Conservation (phyloP, 1,140 invertebrate genomes). For the Psix sp. region DNA sequence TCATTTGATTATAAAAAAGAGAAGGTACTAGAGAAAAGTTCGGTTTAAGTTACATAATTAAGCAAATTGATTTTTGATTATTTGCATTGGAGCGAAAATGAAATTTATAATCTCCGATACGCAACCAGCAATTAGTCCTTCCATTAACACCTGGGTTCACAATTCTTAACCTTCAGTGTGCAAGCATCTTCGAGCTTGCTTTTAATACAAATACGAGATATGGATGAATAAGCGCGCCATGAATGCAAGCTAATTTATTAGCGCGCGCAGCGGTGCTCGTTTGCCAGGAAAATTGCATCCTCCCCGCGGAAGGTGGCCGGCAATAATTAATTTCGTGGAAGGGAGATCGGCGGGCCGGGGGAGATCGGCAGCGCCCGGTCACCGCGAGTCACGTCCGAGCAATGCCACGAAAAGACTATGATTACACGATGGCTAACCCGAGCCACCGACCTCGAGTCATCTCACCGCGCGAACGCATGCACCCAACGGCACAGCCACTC, state of each 20-base stretch:
- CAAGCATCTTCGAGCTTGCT: constrained; percentile 12
- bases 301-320: constrained; percentile 50
- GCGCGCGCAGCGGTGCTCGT: constrained; percentile 36
- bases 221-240: constrained; percentile 24
- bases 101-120: background rate
- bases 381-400: constrained; percentile 69
- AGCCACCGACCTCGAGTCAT: constrained; percentile 56
- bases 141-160: constrained; percentile 13
- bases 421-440: constrained; percentile 69
- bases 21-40: no score
- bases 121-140: constrained; percentile 2
- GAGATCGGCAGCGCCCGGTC: constrained; percentile 54
- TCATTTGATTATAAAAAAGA: no score
- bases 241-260: constrained; percentile 40
- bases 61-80: no score
- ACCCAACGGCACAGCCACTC: constrained; percentile 54
- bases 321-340: constrained; percentile 65
- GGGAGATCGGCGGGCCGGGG: constrained; percentile 9
- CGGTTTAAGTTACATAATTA: no score
- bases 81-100: background rate
- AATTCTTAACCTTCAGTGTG: background rate
- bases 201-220: constrained; percentile 40
- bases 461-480: constrained; percentile 27
- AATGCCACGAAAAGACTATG: constrained; percentile 71
- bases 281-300: constrained; percentile 58